phyloP scores from a whole-genome alignment of 1,140 invertebrate species.

The Anoplophora glabripennis region DNA sequence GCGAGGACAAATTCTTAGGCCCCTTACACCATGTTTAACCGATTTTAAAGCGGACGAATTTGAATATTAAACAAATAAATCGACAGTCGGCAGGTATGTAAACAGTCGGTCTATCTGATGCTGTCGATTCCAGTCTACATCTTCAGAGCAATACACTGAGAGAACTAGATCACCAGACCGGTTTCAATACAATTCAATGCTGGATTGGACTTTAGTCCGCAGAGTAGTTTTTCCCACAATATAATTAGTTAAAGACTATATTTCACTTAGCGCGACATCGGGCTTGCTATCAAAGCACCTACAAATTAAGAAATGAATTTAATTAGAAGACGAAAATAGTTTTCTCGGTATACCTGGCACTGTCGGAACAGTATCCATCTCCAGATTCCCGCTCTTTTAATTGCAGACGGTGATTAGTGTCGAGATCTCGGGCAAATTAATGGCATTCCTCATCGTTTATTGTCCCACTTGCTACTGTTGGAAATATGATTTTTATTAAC shows the following conservation, averaged over 20 bases:
- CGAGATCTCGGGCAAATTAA: not conserved
- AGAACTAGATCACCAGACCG: not conserved
- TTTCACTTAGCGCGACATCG: too few relatives aligned
- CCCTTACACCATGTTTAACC: constrained; percentile 1
- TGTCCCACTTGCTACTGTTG: constrained; percentile 17
- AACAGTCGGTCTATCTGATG: constrained; percentile 11
- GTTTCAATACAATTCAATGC: too few relatives aligned
- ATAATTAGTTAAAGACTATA: too few relatives aligned
- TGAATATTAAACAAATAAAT: constrained; percentile 23
- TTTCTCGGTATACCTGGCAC: too few relatives aligned
- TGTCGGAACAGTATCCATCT: not conserved
- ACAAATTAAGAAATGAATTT: too few relatives aligned
- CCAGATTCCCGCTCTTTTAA: constrained; percentile 18
- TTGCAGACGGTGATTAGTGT: constrained; percentile 2
- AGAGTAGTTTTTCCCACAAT: too few relatives aligned
- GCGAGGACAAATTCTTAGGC: not conserved
- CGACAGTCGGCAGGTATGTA: constrained; percentile 17
- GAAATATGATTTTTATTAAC: constrained; percentile 19
- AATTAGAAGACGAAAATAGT: too few relatives aligned
- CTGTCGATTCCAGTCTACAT: not conserved
- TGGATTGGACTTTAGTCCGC: too few relatives aligned
- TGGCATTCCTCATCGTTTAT: constrained; percentile 13
- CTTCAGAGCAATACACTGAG: not conserved
- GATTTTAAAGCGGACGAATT: constrained; percentile 8
- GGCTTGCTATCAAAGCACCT: too few relatives aligned